Base-by-base conservation (phyloP, 2,113 vertebrate species). In the Boulengerochromis microlepis region DNA sequence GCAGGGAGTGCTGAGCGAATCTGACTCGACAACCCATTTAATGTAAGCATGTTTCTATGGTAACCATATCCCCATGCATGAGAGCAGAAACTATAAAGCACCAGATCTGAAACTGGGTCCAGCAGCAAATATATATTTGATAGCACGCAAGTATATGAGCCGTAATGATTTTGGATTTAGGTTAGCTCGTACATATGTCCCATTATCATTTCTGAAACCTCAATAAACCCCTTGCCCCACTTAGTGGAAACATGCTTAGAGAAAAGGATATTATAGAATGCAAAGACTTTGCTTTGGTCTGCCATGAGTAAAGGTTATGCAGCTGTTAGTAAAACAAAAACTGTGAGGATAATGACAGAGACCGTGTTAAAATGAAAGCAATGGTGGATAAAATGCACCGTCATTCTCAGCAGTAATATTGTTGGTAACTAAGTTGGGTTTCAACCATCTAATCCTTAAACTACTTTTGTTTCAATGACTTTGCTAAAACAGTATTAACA, bases 21-120 rank as follows among this genome's bases (percentile, higher is more conserved):
- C 80, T 47, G 56, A 85, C 59, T 90, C 19, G 15, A 80, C 91
- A 87, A 57, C 59, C 54, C 24, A 87, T 88, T 90, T 93, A 88
- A 92, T 92, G 87, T 89, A 94, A 91, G 84, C 89, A 90, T 45
- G 69, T 96, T 94, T 91, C 94, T 87, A 96, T 95, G 94, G 94
- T 82, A 92, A 96, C 95, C 87, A 90, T 94, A 86, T 86, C 89
- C 80, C 83, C 13, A 56, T 84, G 59, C 82, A 90, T 69, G 47
- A 52, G 45, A 81, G 86, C 42, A 53, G 87, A 88, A 83, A 54
- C 15, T 52, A 78, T 47, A 66, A 81, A 91, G 76, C 57, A 81
- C 57, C 7, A 31, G 84, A 94, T 89, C 56, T 42, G 29, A 86
- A 87, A 85, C 45, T 78, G 45, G 74, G 56, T 61, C 74, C 80